Evolutionary conservation across 2,797 vertebrate genomes (phyloP).

Genomic region (Muraenolepis orangiensis): DNA sequence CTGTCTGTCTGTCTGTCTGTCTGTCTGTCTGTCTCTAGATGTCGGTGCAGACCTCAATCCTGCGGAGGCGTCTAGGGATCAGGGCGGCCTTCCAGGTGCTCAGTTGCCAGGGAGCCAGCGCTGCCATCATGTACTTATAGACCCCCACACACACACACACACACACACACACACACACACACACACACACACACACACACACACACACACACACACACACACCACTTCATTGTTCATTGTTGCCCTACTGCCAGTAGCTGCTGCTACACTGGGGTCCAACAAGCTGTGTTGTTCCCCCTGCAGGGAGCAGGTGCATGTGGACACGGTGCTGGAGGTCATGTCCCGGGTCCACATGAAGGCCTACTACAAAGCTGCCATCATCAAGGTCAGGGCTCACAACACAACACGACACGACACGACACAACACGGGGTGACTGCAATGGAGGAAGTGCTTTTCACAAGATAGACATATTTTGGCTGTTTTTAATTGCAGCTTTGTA

Average conservation of each 20-base stretch:
- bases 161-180: conserved; percentile 15
- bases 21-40: conserved; percentile 69
- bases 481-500: too few species aligned
- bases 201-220: conserved; percentile 7
- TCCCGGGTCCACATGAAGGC: conserved; percentile 76
- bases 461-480: not conserved
- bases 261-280: not conserved
- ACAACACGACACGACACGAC: too few species aligned
- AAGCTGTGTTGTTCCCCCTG: not conserved
- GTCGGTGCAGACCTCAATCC: conserved; percentile 88
- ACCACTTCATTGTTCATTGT: not conserved
- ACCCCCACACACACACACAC: not conserved
- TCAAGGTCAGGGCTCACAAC: conserved; percentile 62
- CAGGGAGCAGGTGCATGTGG: conserved; percentile 65
- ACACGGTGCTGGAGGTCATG: conserved; percentile 75
- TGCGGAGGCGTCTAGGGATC: conserved; percentile 86
- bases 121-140: conserved; percentile 35
- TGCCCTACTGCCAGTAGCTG: too few species aligned
- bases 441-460: not conserved
- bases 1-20: not conserved
- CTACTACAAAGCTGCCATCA: conserved; percentile 77
- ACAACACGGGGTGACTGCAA: not conserved
- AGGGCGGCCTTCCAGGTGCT: conserved; percentile 90
- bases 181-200: conserved; percentile 22
- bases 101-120: conserved; percentile 50